Evolutionary conservation across 2,797 vertebrate genomes (phyloP).

Genomic region (Tenualosa ilisha): DNA sequence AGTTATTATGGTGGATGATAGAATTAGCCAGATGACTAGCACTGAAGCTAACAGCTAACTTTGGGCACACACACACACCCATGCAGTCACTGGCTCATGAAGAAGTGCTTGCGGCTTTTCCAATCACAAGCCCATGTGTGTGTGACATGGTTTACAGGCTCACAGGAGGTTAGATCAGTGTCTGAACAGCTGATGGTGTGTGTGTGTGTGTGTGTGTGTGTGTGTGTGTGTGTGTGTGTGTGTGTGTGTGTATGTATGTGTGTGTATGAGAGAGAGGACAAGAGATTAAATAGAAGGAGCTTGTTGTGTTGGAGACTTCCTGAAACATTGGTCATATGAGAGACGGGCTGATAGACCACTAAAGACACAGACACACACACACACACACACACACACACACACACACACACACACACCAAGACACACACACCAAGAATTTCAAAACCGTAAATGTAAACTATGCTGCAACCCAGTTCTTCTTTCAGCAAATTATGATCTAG

Average conservation of each 20-base stretch:
- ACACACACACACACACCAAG: neutral
- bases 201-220: neutral
- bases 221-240: neutral
- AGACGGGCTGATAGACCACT: slow-evolving; percentile 6
- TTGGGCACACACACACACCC: neutral
- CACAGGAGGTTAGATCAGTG: neutral
- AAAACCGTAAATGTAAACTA: neutral
- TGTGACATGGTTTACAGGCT: neutral
- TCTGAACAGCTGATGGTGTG: neutral
- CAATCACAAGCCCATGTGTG: slow-evolving; percentile 1
- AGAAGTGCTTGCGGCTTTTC: slow-evolving; percentile 1
- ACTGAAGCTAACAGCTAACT: neutral
- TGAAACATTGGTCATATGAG: neutral
- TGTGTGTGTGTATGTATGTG: neutral
- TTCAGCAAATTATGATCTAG: neutral
- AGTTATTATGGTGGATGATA: too few relatives aligned
- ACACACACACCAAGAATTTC: neutral
- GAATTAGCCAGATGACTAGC: too few relatives aligned
- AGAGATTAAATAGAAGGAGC: neutral
- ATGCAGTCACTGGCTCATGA: neutral
- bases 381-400: neutral
- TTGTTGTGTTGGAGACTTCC: neutral
- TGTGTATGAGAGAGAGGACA: too few relatives aligned
- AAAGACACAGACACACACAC: neutral
- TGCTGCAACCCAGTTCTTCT: neutral